phyloP scores from a whole-genome alignment of 2,113 vertebrate species.

The Pterophyllum scalare region DNA sequence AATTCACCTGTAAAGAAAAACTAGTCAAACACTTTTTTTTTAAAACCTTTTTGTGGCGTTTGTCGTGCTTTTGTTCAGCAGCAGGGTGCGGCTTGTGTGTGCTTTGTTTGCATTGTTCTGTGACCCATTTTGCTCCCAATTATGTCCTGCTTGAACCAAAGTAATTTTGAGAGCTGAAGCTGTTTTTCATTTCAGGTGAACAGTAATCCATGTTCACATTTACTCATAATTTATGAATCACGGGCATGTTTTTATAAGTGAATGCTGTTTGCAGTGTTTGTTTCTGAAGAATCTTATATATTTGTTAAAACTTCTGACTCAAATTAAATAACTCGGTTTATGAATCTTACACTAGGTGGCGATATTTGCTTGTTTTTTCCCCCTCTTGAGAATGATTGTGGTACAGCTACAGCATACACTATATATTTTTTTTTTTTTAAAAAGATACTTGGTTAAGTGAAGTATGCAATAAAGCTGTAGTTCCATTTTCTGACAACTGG shows the following conservation, averaged over 20 bases:
- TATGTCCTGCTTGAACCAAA: neutral
- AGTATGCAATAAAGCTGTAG: neutral
- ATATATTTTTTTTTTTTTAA: too few relatives aligned
- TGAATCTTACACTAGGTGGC: conserved; percentile 46
- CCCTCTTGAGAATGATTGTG: neutral
- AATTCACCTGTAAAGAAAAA: neutral
- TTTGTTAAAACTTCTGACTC: neutral
- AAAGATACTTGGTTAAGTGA: neutral
- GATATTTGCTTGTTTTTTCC: neutral
- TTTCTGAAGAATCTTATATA: neutral
- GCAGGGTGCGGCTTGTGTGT: neutral
- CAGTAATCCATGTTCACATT: neutral
- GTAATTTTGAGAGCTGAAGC: neutral
- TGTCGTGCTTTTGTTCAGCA: neutral
- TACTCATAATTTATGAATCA: neutral
- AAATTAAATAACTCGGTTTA: conserved; percentile 1
- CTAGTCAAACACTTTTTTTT: neutral
- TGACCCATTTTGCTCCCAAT: neutral
- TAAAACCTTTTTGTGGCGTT: neutral
- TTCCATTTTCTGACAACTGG: neutral
- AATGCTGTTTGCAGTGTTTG: neutral
- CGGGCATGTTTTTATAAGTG: neutral
- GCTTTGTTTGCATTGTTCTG: neutral
- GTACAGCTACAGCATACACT: neutral
- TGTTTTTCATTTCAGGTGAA: neutral